A percentile compares a stretch with the other conserved stretches of the same genome.
phyloP scores from a whole-genome alignment of 2,888 invertebrate genomes.

The Polietes domitor region DNA sequence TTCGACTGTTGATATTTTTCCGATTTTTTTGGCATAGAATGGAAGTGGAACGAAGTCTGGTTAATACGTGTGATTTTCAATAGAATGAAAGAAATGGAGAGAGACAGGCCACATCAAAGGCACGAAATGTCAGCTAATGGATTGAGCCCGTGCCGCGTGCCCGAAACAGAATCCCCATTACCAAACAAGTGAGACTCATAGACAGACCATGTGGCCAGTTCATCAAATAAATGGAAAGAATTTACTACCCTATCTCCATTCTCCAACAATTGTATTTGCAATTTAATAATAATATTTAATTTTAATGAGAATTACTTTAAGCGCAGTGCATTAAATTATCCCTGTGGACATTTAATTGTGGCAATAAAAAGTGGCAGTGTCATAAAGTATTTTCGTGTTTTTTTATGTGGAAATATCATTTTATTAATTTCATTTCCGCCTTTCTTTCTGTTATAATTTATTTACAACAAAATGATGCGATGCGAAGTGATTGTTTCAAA shows the following conservation, averaged over 20 bases:
- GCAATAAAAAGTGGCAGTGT: neutral
- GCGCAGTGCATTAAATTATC: neutral
- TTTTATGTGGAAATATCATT: neutral
- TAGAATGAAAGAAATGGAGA: neutral
- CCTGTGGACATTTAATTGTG: neutral
- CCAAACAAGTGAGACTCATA: neutral
- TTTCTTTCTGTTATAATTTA: constrained; percentile 10
- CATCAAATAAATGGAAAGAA: constrained; percentile 2
- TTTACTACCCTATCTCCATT: neutral
- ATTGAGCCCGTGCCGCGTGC: neutral
- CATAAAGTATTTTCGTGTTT: neutral
- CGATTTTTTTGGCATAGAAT: constrained; percentile 11
- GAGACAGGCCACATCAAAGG: constrained; percentile 32
- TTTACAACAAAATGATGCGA: neutral
- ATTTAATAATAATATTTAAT: constrained; percentile 6
- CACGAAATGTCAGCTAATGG: constrained; percentile 3
- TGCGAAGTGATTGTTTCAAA: neutral
- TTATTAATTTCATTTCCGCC: constrained; percentile 14
- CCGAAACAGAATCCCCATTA: neutral
- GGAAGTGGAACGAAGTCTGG: constrained; percentile 21
- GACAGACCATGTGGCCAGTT: neutral
- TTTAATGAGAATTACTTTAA: neutral
- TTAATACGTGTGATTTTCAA: constrained; percentile 23
- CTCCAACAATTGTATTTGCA: neutral
- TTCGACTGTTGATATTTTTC: too few relatives aligned